phyloP scores from a whole-genome alignment of 2,888 invertebrate genomes.

The Macrosiphum euphorbiae region DNA sequence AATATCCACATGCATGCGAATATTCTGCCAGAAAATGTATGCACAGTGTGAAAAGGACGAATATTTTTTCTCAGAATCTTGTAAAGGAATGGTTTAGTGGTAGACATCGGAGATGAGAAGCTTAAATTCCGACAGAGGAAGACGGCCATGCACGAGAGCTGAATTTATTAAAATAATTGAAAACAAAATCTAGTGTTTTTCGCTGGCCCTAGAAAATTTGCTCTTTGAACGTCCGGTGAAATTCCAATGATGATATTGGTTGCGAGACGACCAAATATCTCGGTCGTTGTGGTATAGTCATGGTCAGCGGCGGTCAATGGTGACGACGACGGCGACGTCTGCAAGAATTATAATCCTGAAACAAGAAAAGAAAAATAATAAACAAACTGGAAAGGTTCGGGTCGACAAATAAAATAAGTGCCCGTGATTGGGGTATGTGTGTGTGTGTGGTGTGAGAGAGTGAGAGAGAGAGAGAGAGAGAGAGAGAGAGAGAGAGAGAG shows the following conservation, averaged over 20 bases:
- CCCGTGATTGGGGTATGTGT: not conserved
- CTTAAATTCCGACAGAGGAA: not conserved
- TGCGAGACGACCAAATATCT: not conserved
- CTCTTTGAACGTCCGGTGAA: not conserved
- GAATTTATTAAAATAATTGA: not conserved
- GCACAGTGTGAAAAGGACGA: not conserved
- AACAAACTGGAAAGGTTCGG: conserved; percentile 2
- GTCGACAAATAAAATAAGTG: conserved; percentile 26
- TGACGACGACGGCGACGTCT: not conserved
- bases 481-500: not conserved
- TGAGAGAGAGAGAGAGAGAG: not conserved
- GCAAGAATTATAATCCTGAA: conserved; percentile 14
- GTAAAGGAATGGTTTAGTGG: not conserved
- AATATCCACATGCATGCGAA: not conserved
- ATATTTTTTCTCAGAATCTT: not conserved
- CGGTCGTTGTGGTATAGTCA: not conserved
- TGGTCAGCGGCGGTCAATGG: not conserved
- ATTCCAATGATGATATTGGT: not conserved
- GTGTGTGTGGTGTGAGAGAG: no score
- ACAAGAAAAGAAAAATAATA: conserved; percentile 1
- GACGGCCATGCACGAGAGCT: not conserved
- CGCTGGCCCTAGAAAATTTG: no score
- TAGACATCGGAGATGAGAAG: not conserved
- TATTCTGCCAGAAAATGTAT: not conserved
- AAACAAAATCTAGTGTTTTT: not conserved